Percentiles rank a stretch among this genome's conserved stretches.
Conservation (phyloP, 2,888 invertebrate species). For the Agrypnus murinus region DNA sequence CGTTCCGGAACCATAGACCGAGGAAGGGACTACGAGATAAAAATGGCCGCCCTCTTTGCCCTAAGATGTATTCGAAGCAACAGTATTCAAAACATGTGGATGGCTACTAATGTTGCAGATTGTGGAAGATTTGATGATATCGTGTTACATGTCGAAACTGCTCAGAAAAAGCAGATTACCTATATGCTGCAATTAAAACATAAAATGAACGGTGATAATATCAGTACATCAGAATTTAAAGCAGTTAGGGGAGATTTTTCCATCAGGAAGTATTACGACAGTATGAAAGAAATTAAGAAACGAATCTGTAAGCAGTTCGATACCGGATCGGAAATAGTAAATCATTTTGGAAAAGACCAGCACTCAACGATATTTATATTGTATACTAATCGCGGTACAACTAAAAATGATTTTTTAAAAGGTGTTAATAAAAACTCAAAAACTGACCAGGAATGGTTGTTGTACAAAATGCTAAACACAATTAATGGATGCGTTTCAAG, state of each 20-base stretch:
- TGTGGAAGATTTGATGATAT: too few relatives aligned
- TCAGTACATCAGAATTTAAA: slow-evolving; percentile 15
- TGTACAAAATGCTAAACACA: too few relatives aligned
- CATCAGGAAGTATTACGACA: slow-evolving; percentile 8
- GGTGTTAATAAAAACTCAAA: background rate
- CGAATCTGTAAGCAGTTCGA: background rate
- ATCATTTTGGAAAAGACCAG: background rate
- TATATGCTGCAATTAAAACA: slow-evolving; percentile 23
- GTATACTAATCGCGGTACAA: slow-evolving; percentile 15
- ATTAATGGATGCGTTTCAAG: background rate
- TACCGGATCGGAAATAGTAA: background rate
- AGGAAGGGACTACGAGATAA: too few relatives aligned
- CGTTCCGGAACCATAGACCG: too few relatives aligned
- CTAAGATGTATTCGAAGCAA: too few relatives aligned
- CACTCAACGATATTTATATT: slow-evolving; percentile 12
- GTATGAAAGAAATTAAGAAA: slow-evolving; percentile 4
- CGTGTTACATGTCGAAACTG: too few relatives aligned
- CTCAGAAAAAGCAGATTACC: too few relatives aligned
- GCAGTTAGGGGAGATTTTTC: background rate
- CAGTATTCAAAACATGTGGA: too few relatives aligned
- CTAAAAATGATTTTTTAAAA: slow-evolving; percentile 9
- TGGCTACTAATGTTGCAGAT: too few relatives aligned
- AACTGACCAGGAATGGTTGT: background rate
- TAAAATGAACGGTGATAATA: background rate
- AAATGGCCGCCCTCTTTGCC: too few relatives aligned